A percentile compares a stretch with the other conserved stretches of the same genome.
Conservation (phyloP, 2,797 vertebrate species). For the Hemitrygon akajei region DNA sequence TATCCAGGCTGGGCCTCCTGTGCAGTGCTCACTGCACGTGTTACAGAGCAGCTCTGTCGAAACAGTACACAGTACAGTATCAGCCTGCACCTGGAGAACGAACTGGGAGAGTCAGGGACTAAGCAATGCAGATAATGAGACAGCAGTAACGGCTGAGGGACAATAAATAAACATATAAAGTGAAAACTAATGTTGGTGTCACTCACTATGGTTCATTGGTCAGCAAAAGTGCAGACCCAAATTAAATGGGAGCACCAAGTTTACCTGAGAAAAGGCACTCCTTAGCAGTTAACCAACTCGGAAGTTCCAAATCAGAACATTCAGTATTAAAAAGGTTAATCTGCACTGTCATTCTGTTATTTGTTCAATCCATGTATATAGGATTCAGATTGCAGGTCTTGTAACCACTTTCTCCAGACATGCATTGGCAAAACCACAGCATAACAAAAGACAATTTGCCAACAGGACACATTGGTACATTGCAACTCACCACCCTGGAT, state of each 20-base stretch:
- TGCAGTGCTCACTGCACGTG: neutral
- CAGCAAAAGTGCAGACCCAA: too few relatives aligned
- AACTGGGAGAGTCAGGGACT: neutral
- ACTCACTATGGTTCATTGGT: neutral
- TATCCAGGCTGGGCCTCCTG: neutral
- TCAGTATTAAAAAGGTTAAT: too few relatives aligned
- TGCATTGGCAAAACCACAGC: neutral
- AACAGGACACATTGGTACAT: too few relatives aligned
- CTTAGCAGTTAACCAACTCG: too few relatives aligned
- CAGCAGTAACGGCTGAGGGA: neutral
- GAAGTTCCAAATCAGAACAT: too few relatives aligned
- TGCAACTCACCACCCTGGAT: too few relatives aligned
- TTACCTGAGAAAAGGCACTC: too few relatives aligned
- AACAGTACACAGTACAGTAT: neutral
- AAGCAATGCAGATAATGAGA: neutral
- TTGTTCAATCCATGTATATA: neutral
- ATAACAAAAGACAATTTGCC: too few relatives aligned
- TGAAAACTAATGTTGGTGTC: neutral
- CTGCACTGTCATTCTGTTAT: neutral
- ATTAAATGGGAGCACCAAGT: too few relatives aligned
- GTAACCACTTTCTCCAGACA: neutral
- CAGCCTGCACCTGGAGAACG: neutral
- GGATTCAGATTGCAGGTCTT: neutral
- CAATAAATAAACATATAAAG: neutral
- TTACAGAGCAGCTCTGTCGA: neutral